phyloP scores from a whole-genome alignment of 2,797 vertebrate species.

The Neoniphon sammara region DNA sequence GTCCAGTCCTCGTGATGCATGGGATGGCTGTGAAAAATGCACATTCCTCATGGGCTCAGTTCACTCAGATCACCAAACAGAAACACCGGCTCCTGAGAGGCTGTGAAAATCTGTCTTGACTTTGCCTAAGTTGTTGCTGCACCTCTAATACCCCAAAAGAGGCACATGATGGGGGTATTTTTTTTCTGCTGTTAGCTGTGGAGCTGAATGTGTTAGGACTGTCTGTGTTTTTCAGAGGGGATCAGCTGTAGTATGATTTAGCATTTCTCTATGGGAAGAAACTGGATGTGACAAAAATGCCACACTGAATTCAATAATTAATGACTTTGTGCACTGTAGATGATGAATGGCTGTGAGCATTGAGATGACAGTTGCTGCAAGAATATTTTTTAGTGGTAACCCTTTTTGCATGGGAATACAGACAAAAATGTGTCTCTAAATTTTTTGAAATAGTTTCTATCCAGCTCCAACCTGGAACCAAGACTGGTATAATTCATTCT shows the following conservation, averaged over 20 bases:
- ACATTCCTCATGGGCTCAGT: constrained; percentile 38
- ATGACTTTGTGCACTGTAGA: background rate
- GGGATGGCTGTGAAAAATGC: constrained; percentile 47
- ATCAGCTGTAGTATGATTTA: constrained; percentile 5
- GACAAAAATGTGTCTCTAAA: background rate
- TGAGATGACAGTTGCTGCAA: background rate
- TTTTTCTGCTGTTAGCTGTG: constrained; percentile 5
- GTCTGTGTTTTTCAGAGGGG: background rate
- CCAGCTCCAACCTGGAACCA: no score
- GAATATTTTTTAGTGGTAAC: background rate
- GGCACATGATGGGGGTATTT: background rate
- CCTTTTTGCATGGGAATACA: background rate
- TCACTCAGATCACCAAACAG: constrained; percentile 31
- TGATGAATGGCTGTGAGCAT: background rate
- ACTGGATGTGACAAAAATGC: background rate
- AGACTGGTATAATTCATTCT: background rate
- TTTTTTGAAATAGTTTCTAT: background rate
- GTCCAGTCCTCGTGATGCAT: constrained; percentile 39
- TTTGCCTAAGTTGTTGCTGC: constrained; percentile 22
- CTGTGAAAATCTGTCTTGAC: constrained; percentile 36
- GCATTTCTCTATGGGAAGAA: background rate
- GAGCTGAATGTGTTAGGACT: background rate
- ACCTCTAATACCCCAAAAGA: constrained; percentile 10
- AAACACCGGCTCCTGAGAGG: constrained; percentile 36
- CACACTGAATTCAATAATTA: background rate